These are phyloP conservation scores for Drosophila yooni DNA, from an alignment of 2,888 invertebrate genomes.

Conservation along the genomic window DNA sequence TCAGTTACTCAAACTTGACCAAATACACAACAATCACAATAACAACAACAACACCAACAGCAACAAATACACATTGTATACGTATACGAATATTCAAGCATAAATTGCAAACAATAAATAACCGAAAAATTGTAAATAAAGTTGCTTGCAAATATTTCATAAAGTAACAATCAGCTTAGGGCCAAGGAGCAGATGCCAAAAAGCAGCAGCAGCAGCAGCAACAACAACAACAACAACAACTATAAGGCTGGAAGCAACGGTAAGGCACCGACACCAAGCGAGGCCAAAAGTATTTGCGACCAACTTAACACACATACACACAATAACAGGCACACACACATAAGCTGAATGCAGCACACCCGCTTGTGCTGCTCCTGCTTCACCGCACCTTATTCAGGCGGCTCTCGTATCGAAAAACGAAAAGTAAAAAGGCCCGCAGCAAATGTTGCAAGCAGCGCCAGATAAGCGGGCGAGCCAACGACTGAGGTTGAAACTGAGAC, in stretches of 20 bases:
- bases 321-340: slow-evolving; percentile 18
- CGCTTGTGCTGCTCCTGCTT: slow-evolving; percentile 24
- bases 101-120: slow-evolving; percentile 82
- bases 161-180: slow-evolving; percentile 80
- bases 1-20: slow-evolving; percentile 75
- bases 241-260: slow-evolving; percentile 65
- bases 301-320: slow-evolving; percentile 69
- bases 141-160: slow-evolving; percentile 82
- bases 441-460: slow-evolving; percentile 79
- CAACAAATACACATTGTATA: slow-evolving; percentile 15
- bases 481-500: slow-evolving; percentile 52
- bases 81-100: slow-evolving; percentile 63
- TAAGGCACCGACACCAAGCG: slow-evolving; percentile 79
- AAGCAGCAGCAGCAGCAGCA: slow-evolving; percentile 47
- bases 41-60: slow-evolving; percentile 18
- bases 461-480: slow-evolving; percentile 71
- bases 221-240: slow-evolving; percentile 25
- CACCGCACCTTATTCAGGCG: slow-evolving; percentile 52
- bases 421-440: slow-evolving; percentile 77
- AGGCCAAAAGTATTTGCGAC: slow-evolving; percentile 78
- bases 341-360: slow-evolving; percentile 49
- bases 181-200: slow-evolving; percentile 78
- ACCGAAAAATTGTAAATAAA: slow-evolving; percentile 82
- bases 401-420: slow-evolving; percentile 76
- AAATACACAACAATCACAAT: slow-evolving; percentile 59